Base-by-base conservation (phyloP, 2,113 vertebrate species). In the Embiotoca jacksoni region DNA sequence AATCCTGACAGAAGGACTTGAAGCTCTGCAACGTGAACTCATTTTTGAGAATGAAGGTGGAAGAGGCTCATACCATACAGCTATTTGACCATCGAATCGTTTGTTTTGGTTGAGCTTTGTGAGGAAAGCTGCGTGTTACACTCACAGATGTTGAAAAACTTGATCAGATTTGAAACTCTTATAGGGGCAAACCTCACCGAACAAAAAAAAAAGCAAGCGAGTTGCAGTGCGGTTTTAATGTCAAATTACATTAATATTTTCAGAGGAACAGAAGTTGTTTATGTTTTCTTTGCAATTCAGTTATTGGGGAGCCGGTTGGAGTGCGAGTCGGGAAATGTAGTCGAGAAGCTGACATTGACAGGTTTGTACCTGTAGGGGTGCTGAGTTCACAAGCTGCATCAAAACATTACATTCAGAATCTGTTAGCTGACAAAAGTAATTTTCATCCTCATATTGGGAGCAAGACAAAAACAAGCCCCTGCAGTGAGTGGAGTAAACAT, bases 361-460 rank as follows among this genome's bases (percentile, higher is more conserved):
- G 78, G 82, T 75, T 14, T 76, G 71, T 63, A 77, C 64, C 81
- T 86, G 73, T 55, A 66, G 70, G 80, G 68, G 44, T 59, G 60
- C 60, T 62, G 47, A 77, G 72, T 71, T 77, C 72, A 79, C 70
- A 85, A 62, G 75, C 70, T 69, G 78, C 68, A 82, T 52, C 64
- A 52, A 61, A 80, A 83, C 69, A 85, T 83, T 70, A 73, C 62
- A 73, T 81, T 82, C 61, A 69, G 32, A 84, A 58, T 75, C 58
- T 72, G 83, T 68, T 78, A 13, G 46, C 81, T 87, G 84, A 79
- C 84, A 80, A 64, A 81, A 84, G 52, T 78, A 15, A 75, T 85
- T 86, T 82, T 54, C 32, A 64, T 84, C n/a, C 33, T 31, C 39
- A 14, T 60, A 37, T 61, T 55, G 35, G 39, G 50, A 72, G 61